A percentile compares a stretch with the other conserved stretches of the same genome.
These are phyloP conservation scores for Mobula hypostoma DNA, from an alignment of 2,113 vertebrate genomes.

Conservation along the genomic window DNA sequence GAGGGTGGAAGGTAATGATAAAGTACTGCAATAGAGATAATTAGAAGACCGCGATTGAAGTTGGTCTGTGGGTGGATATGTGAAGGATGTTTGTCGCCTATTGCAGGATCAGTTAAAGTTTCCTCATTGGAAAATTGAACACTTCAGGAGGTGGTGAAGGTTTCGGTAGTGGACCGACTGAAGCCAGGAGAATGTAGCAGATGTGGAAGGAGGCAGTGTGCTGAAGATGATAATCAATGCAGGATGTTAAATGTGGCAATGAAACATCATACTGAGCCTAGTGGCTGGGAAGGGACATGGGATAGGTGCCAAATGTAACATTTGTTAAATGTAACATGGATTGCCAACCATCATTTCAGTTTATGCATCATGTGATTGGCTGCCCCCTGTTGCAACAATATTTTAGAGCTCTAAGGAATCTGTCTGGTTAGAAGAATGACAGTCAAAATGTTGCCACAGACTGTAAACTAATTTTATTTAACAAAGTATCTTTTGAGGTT, in stretches of 20 bases:
- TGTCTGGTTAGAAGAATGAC: too few species aligned
- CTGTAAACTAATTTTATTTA: too few species aligned
- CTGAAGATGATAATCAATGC: too few species aligned
- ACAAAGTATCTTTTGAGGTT: too few species aligned
- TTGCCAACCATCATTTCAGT: too few species aligned
- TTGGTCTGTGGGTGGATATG: background rate
- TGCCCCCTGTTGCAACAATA: too few species aligned
- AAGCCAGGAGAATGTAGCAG: background rate
- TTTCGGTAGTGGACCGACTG: background rate
- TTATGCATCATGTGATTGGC: too few species aligned
- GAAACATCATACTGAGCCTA: background rate
- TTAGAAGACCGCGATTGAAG: too few species aligned
- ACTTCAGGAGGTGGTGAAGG: background rate
- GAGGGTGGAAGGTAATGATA: background rate
- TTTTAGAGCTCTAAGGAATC: too few species aligned
- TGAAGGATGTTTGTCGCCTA: background rate
- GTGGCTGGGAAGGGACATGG: too few species aligned
- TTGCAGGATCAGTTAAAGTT: background rate
- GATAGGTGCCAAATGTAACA: background rate
- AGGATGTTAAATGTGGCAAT: background rate
- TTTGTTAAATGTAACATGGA: too few species aligned
- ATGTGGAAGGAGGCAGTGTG: background rate
- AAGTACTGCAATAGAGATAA: background rate
- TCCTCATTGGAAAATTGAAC: background rate
- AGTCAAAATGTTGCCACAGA: too few species aligned